Conservation (phyloP, 2,113 vertebrate genomes). For the Nasalis larvatus region DNA sequence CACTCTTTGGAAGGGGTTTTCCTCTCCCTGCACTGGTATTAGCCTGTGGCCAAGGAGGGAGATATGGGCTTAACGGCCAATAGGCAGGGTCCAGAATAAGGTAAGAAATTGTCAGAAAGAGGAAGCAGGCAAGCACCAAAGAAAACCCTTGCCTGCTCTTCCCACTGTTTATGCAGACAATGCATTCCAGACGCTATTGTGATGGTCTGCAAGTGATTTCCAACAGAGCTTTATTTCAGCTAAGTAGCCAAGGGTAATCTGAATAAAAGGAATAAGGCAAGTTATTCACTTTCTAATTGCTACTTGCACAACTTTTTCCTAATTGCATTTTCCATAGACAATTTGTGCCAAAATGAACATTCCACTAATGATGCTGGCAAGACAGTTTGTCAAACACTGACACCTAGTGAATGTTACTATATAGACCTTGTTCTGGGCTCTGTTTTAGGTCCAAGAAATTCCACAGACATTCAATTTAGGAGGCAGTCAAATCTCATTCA, state of each 20-base stretch:
- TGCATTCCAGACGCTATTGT: not conserved
- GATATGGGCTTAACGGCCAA: not conserved
- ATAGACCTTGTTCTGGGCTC: conserved; percentile 71
- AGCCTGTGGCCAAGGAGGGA: not conserved
- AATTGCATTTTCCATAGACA: conserved; percentile 76
- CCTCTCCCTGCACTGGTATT: not conserved
- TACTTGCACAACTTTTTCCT: conserved; percentile 77
- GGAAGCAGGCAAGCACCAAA: not conserved
- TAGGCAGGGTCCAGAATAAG: not conserved
- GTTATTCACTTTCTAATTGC: conserved; percentile 77
- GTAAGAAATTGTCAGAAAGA: not conserved
- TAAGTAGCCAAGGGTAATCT: conserved; percentile 53
- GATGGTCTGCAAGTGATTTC: conserved; percentile 7
- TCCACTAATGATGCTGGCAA: conserved; percentile 73
- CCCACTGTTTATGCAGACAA: not conserved
- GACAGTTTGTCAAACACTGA: conserved; percentile 75
- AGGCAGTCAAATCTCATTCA: conserved; percentile 78
- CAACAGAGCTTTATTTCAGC: not conserved
- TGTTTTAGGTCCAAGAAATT: conserved; percentile 70
- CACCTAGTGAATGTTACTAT: conserved; percentile 77
- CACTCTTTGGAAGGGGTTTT: not conserved
- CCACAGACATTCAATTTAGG: conserved; percentile 72
- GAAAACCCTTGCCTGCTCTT: not conserved
- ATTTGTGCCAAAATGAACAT: conserved; percentile 75
- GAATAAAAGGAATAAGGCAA: conserved; percentile 69